A percentile compares a stretch with the other conserved stretches of the same genome.
phyloP scores from a whole-genome alignment of 1,140 invertebrate species.

The Microplitis mediator region DNA sequence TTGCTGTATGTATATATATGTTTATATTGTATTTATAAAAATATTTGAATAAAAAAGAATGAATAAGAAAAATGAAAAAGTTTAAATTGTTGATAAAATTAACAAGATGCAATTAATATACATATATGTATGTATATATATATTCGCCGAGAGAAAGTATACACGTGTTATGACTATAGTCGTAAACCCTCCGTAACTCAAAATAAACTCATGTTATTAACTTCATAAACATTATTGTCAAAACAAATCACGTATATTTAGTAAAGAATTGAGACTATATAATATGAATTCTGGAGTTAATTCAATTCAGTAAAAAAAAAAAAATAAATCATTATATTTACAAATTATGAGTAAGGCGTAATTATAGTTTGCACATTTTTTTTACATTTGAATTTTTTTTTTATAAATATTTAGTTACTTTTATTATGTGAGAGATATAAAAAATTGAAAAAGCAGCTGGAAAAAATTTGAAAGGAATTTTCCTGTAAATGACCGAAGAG shows the following conservation, averaged over 20 bases:
- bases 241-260: constrained; percentile 41
- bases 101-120: background rate
- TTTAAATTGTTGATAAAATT: too few relatives aligned
- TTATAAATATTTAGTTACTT: too few relatives aligned
- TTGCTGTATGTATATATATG: background rate
- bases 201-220: constrained; percentile 56
- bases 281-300: background rate
- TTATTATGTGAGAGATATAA: too few relatives aligned
- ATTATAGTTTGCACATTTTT: background rate
- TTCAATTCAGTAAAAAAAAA: background rate
- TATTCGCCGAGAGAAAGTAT: constrained; percentile 7
- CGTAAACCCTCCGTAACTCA: constrained; percentile 29
- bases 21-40: background rate
- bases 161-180: constrained; percentile 6
- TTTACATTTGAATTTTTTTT: background rate
- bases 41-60: too few relatives aligned
- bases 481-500: too few relatives aligned
- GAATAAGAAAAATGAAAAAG: too few relatives aligned
- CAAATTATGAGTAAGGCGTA: too few relatives aligned
- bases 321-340: background rate
- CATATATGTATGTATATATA: background rate
- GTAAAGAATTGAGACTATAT: constrained; percentile 4
- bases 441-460: too few relatives aligned
- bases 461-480: too few relatives aligned
- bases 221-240: constrained; percentile 47